phyloP scores from a whole-genome alignment of 1,140 invertebrate species.

The Calephelis nemesis region DNA sequence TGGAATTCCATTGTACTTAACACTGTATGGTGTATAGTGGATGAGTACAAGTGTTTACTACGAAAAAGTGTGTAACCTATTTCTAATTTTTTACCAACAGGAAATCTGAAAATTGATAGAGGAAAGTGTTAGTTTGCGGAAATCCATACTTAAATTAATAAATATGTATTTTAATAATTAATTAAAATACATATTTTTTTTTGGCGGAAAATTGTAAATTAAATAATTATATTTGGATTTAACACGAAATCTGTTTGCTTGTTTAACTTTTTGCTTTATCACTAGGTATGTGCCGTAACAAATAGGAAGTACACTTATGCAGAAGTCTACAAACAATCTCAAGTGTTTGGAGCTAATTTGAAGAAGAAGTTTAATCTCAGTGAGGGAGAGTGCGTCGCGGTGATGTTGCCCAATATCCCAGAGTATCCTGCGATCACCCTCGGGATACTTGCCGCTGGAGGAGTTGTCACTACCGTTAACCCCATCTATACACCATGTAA shows the following conservation, averaged over 20 bases:
- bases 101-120: too few species aligned
- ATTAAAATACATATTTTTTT: too few species aligned
- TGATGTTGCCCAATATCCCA: slow-evolving; percentile 88
- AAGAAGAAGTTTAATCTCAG: slow-evolving; percentile 82
- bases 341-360: slow-evolving; percentile 85
- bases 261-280: slow-evolving; percentile 27
- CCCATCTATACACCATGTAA: slow-evolving; percentile 89
- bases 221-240: slow-evolving; percentile 80
- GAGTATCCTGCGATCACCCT: slow-evolving; percentile 85
- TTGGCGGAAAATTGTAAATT: too few species aligned
- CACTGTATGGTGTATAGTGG: too few species aligned
- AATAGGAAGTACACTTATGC: slow-evolving; percentile 86
- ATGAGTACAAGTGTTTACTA: too few species aligned
- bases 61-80: too few species aligned
- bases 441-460: slow-evolving; percentile 85
- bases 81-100: too few species aligned
- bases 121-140: too few species aligned
- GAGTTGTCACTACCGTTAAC: slow-evolving; percentile 88
- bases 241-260: neutral
- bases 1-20: too few species aligned
- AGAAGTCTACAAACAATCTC: slow-evolving; percentile 81
- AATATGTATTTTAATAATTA: too few species aligned
- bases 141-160: too few species aligned
- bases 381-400: slow-evolving; percentile 85
- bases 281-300: slow-evolving; percentile 85